These are phyloP conservation scores for Tautogolabrus adspersus DNA, from an alignment of 2,113 vertebrate genomes.

Conservation along the genomic window DNA sequence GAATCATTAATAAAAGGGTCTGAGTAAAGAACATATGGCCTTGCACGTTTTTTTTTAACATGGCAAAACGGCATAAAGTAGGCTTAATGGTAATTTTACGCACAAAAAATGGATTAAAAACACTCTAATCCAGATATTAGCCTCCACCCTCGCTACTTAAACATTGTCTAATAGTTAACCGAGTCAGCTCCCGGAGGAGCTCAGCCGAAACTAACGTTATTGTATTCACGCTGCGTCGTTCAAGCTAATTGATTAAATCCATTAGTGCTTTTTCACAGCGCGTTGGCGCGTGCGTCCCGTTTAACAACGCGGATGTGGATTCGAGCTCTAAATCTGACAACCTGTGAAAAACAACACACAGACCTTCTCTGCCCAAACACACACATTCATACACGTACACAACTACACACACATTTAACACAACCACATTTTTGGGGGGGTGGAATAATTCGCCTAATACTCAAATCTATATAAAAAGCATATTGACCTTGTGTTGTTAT, in stretches of 20 bases:
- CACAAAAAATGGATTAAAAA: background rate
- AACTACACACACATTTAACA: too few relatives aligned
- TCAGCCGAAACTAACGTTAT: constrained; percentile 83
- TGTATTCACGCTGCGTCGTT: constrained; percentile 84
- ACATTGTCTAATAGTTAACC: constrained; percentile 3
- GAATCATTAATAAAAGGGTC: constrained; percentile 14
- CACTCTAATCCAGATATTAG: background rate
- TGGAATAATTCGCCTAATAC: too few relatives aligned
- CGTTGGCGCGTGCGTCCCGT: constrained; percentile 55
- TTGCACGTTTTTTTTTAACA: background rate
- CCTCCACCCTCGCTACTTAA: accelerated
- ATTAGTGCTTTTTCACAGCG: constrained; percentile 75
- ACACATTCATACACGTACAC: background rate
- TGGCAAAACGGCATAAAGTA: background rate
- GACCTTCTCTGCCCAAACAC: background rate
- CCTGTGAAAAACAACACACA: constrained; percentile 23
- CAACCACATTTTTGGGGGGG: too few relatives aligned
- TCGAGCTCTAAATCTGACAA: constrained; percentile 67
- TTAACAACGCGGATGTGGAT: constrained; percentile 81
- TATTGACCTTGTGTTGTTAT: too few relatives aligned
- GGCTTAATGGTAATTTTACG: background rate
- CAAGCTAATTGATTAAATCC: constrained; percentile 81
- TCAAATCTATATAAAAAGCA: too few relatives aligned
- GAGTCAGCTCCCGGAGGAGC: constrained; percentile 13
- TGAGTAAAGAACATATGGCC: constrained; percentile 5